Conservation (phyloP, 1,140 invertebrate genomes). For the Aleiodes sp. region DNA sequence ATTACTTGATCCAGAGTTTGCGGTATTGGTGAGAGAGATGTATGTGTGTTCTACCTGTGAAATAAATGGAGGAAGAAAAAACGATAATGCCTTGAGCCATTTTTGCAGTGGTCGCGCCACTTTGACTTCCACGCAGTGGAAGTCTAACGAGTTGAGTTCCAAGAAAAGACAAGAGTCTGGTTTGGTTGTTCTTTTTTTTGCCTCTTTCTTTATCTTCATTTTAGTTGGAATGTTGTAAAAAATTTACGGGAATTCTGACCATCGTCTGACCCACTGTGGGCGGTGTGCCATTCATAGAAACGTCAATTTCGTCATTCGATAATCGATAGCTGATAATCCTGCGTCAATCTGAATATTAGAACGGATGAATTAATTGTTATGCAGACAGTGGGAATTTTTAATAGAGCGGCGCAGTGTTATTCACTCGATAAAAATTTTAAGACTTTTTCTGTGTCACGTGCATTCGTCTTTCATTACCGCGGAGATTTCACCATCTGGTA, state of each 20-base stretch:
- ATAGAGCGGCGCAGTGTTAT: background rate
- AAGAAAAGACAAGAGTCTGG: background rate
- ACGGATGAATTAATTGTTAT: too few species aligned
- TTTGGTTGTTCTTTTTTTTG: background rate
- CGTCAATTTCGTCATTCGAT: too few species aligned
- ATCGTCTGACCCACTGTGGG: background rate
- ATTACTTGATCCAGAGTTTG: background rate
- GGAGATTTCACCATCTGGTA: conserved; percentile 43
- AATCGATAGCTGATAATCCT: too few species aligned
- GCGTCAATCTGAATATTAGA: too few species aligned
- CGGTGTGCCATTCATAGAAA: too few species aligned
- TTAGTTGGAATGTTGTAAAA: too few species aligned
- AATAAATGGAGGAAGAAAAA: background rate
- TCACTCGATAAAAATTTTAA: background rate
- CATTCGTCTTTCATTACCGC: conserved; percentile 38
- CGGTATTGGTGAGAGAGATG: too few species aligned
- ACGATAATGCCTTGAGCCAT: background rate
- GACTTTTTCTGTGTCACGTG: background rate
- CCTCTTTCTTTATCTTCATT: too few species aligned
- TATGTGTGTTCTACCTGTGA: too few species aligned
- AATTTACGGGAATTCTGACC: background rate
- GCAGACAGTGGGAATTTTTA: too few species aligned
- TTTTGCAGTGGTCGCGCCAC: background rate
- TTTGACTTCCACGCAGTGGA: background rate
- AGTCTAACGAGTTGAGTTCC: conserved; percentile 11